Percentiles rank a stretch among this genome's conserved stretches.
phyloP scores from a whole-genome alignment of 2,113 vertebrate genomes.

The Gambusia holbrooki region DNA sequence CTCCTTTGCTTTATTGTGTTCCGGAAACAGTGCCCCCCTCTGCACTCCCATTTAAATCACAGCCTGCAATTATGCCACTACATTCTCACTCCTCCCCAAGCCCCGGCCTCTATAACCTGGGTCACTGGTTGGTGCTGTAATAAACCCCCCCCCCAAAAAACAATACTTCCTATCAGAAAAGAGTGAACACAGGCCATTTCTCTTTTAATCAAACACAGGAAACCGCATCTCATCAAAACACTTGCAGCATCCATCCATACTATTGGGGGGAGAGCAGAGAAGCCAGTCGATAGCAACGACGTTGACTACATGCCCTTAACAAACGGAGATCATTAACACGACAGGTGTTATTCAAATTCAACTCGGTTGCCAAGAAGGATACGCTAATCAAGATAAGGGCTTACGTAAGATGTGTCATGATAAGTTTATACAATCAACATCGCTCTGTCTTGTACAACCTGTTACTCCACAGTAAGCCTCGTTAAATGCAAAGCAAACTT shows the following conservation, averaged over 20 bases:
- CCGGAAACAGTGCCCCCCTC: conserved; percentile 64
- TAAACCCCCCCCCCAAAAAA: conserved; percentile 6
- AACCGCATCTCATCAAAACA: conserved; percentile 43
- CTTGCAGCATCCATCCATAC: neutral
- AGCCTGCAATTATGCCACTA: conserved; percentile 65
- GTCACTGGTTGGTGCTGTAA: conserved; percentile 49
- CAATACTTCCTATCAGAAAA: conserved; percentile 58
- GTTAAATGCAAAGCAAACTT: neutral
- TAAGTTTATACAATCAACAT: neutral
- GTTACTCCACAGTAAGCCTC: neutral
- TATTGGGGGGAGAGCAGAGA: conserved; percentile 7
- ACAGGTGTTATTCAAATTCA: conserved; percentile 32
- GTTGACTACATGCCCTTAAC: conserved; percentile 9
- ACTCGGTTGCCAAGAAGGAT: conserved; percentile 43
- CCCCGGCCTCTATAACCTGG: conserved; percentile 51
- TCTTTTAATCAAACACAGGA: conserved; percentile 62
- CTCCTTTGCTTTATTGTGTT: conserved; percentile 67
- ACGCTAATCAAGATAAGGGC: conserved; percentile 23
- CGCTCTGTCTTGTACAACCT: neutral
- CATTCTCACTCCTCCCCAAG: conserved; percentile 48
- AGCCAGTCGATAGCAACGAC: conserved; percentile 20
- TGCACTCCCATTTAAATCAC: conserved; percentile 43
- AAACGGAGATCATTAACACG: conserved; percentile 38
- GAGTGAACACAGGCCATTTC: conserved; percentile 52
- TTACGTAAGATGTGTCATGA: neutral